Evolutionary conservation across 2,888 invertebrate genomes (phyloP).

Genomic region (Campoplex capitator): DNA sequence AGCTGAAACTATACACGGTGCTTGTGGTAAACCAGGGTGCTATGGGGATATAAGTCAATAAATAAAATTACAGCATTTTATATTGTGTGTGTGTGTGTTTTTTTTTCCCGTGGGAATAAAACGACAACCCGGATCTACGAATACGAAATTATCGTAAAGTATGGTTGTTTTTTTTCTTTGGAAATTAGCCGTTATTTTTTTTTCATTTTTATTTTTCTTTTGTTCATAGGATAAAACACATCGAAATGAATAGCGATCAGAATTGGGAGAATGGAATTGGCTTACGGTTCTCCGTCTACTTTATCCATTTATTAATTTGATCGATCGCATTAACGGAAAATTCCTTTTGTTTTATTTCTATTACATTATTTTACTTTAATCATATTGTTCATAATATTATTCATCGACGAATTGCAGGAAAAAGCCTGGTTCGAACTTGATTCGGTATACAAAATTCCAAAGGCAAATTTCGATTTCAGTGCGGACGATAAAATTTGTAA

Average conservation of each 20-base stretch:
- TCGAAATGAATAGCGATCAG: neutral
- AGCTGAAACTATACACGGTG: neutral
- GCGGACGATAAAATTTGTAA: neutral
- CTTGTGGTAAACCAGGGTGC: conserved; percentile 24
- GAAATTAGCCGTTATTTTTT: neutral
- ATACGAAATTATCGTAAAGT: neutral
- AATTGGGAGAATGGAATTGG: neutral
- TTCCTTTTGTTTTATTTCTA: too few relatives aligned
- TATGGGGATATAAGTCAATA: conserved; percentile 26
- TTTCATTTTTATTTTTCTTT: neutral
- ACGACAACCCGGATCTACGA: conserved; percentile 1
- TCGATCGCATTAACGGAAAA: neutral
- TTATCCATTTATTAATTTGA: neutral
- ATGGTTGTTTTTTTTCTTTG: neutral
- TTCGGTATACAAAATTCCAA: neutral
- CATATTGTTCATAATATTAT: neutral
- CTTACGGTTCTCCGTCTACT: neutral
- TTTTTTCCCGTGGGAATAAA: conserved; percentile 46
- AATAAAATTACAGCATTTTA: conserved; percentile 12
- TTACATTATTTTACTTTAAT: neutral
- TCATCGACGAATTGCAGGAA: neutral
- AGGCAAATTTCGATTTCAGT: neutral
- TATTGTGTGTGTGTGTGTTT: neutral
- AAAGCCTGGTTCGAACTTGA: neutral
- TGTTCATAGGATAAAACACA: neutral